phyloP scores from a whole-genome alignment of 2,888 invertebrate genomes.

The Hydrotaea diabolus region DNA sequence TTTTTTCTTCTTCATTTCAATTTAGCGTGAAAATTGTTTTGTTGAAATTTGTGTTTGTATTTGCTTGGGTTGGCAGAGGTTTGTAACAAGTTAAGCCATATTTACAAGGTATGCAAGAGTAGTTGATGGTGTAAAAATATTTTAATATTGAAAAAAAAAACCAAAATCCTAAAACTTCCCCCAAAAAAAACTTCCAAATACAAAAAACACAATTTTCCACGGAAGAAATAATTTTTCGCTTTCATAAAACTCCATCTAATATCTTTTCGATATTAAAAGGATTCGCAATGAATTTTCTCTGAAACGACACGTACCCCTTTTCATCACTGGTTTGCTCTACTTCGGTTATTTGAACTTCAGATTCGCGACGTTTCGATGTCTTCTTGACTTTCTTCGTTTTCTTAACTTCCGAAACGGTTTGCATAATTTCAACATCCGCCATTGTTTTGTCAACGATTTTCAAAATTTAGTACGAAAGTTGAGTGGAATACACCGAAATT shows the following conservation, averaged over 20 bases:
- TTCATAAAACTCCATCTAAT: neutral
- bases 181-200: slow-evolving; percentile 5
- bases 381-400: slow-evolving; percentile 96
- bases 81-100: neutral
- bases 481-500: slow-evolving; percentile 27
- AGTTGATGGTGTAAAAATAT: neutral
- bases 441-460: slow-evolving; percentile 81
- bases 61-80: slow-evolving; percentile 1
- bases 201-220: slow-evolving; percentile 38
- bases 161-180: neutral
- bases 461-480: slow-evolving; percentile 12
- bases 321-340: slow-evolving; percentile 85
- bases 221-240: slow-evolving; percentile 39
- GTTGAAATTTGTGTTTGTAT: slow-evolving; percentile 39
- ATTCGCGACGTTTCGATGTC: slow-evolving; percentile 90
- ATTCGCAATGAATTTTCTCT: slow-evolving; percentile 32
- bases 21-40: slow-evolving; percentile 50
- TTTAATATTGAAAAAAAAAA: neutral
- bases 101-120: neutral
- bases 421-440: slow-evolving; percentile 95
- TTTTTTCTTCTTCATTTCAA: no score
- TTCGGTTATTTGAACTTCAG: slow-evolving; percentile 92
- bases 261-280: slow-evolving; percentile 8
- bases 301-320: slow-evolving; percentile 91
- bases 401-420: slow-evolving; percentile 91